Evolutionary conservation across 1,140 invertebrate genomes (phyloP).

Genomic region (Drosophila saltans): DNA sequence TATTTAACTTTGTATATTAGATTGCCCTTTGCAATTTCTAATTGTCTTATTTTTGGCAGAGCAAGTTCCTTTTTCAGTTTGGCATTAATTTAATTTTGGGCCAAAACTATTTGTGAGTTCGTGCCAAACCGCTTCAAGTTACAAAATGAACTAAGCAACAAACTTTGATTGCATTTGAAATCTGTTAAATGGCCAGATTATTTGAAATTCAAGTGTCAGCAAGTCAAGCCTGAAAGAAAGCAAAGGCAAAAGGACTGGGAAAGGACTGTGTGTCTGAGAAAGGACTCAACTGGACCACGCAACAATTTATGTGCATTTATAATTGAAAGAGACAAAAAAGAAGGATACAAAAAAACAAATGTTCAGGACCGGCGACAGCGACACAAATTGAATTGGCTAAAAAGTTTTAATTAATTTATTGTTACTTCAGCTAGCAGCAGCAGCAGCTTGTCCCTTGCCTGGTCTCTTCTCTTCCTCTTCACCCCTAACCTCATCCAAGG

Average conservation of each 20-base stretch:
- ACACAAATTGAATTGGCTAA: conserved; percentile 81
- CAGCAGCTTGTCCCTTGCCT: conserved; percentile 18
- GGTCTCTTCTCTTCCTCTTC: conserved; percentile 29
- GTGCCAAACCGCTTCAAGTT: conserved; percentile 7
- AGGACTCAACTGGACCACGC: conserved; percentile 40
- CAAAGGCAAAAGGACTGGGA: not conserved
- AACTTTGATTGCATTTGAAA: conserved; percentile 73
- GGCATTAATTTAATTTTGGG: not conserved
- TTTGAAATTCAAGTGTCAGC: conserved; percentile 72
- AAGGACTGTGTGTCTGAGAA: not conserved
- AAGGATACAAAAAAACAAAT: conserved; percentile 24
- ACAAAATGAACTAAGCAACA: conserved; percentile 35
- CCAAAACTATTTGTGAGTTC: not conserved
- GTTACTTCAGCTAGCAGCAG: conserved; percentile 64
- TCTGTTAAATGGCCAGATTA: conserved; percentile 66
- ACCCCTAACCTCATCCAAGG: not conserved
- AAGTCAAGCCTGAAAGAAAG: conserved; percentile 43
- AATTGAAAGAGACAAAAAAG: conserved; percentile 68
- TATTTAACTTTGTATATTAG: too few relatives aligned
- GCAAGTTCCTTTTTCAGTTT: not conserved
- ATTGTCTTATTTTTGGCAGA: not conserved
- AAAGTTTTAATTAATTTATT: conserved; percentile 82
- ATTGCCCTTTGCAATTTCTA: too few relatives aligned
- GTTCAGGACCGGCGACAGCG: conserved; percentile 52
- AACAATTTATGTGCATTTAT: conserved; percentile 81